Conservation (phyloP, 2,888 invertebrate genomes). For the Protophormia terraenovae region DNA sequence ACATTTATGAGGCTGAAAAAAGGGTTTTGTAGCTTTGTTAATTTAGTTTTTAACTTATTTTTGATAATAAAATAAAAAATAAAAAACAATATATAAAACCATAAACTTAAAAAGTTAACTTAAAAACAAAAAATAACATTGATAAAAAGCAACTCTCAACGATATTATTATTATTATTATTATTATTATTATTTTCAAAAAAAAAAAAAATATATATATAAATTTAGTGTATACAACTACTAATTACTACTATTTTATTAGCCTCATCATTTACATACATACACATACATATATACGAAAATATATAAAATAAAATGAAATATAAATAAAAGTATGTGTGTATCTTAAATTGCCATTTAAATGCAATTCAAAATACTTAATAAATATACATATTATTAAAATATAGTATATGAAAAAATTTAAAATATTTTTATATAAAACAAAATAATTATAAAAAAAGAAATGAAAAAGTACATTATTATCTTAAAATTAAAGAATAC, state of each 20-base stretch:
- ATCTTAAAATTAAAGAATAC: conserved; percentile 14
- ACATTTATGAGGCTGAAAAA: conserved; percentile 66
- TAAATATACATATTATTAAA: conserved; percentile 56
- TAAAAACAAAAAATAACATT: not conserved
- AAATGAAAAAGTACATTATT: not conserved
- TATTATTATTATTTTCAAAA: conserved; percentile 30
- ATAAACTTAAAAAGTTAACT: conserved; percentile 39
- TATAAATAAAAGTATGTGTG: not conserved
- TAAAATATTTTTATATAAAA: conserved; percentile 47
- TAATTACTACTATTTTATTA: conserved; percentile 27
- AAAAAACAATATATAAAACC: conserved; percentile 8
- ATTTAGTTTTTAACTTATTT: conserved; percentile 53
- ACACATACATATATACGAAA: conserved; percentile 53
- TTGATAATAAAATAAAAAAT: conserved; percentile 33
- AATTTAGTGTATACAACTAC: not conserved
- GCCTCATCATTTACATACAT: conserved; percentile 58
- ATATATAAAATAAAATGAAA: not conserved
- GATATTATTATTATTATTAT: too few relatives aligned
- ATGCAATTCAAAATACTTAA: conserved; percentile 60
- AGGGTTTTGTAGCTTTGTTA: conserved; percentile 64
- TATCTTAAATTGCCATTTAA: conserved; percentile 23
- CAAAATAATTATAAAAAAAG: not conserved
- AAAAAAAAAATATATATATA: conserved; percentile 13
- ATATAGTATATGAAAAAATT: conserved; percentile 28
- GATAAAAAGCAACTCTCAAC: conserved; percentile 45